Evolutionary conservation across 2,888 invertebrate species (phyloP).

Genomic region (Philopedon plagiatum): DNA sequence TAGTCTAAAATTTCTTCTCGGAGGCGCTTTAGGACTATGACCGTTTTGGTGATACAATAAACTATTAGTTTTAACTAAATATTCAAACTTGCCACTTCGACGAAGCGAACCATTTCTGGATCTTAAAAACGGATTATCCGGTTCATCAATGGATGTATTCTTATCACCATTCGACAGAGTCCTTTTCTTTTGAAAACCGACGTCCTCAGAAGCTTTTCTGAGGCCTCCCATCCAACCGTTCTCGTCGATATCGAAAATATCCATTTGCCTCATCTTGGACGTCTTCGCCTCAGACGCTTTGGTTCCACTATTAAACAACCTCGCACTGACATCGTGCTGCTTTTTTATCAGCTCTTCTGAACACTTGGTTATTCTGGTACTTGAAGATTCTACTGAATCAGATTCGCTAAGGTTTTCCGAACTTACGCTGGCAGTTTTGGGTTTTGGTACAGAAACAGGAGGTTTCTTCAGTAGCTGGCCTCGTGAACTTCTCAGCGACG

Average conservation of each 20-base stretch:
- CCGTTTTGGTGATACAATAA: neutral
- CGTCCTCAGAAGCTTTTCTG: slow-evolving; percentile 53
- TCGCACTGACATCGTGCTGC: slow-evolving; percentile 65
- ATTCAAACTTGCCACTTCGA: slow-evolving; percentile 60
- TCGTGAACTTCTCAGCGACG: slow-evolving; percentile 51
- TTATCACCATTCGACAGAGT: slow-evolving; percentile 28
- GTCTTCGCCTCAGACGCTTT: slow-evolving; percentile 76
- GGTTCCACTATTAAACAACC: slow-evolving; percentile 73
- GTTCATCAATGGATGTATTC: slow-evolving; percentile 33
- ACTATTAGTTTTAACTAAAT: slow-evolving; percentile 4
- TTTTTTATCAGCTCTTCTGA: slow-evolving; percentile 59
- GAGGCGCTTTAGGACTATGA: slow-evolving; percentile 52
- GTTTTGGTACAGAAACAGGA: slow-evolving; percentile 55
- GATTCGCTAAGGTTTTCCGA: slow-evolving; percentile 79
- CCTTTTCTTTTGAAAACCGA: slow-evolving; percentile 45
- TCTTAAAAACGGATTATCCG: slow-evolving; percentile 27
- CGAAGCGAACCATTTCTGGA: slow-evolving; percentile 46
- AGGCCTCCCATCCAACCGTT: slow-evolving; percentile 59
- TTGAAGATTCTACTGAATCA: slow-evolving; percentile 74
- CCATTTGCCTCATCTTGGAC: slow-evolving; percentile 73
- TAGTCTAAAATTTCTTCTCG: slow-evolving; percentile 72
- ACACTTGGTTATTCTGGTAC: slow-evolving; percentile 54
- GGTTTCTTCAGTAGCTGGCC: slow-evolving; percentile 41
- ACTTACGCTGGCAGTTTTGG: slow-evolving; percentile 73
- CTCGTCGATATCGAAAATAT: slow-evolving; percentile 67